Evolutionary conservation across 2,888 invertebrate genomes (phyloP), one percentile per base, ranked within the genome.

Genomic region (Carpatolechia fugitivella): DNA sequence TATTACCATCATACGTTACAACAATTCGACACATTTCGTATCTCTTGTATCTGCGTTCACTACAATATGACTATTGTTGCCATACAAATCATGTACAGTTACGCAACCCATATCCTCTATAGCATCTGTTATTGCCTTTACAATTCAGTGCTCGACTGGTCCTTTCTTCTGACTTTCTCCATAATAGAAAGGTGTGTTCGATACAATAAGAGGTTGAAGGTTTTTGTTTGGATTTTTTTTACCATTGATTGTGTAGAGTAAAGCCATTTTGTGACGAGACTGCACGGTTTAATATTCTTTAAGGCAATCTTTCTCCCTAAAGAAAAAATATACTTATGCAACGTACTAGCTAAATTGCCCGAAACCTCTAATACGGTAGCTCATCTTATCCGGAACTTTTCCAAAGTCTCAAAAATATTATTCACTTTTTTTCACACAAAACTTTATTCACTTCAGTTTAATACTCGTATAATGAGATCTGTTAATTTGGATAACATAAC

Each of bases 41-140:
- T 35, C 14, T 35, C 13, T 10, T 11, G 48, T 49, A n/a, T n/a
- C n/a, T n/a, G n/a, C n/a, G 14, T 35, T 50, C 36, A 50, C 24
- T 20, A 44, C 29, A 44, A 29, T 29, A n/a, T 44, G 5, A 11
- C 20, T 44, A 44, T 44, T 29, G 44, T 44, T 44, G n/a, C 30
- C 14, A 31, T 31, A 47, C 31, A 40, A 49, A 38, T 49, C 29
- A 47, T 13, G 16, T 51, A 57, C 57, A 57, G 57, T 57, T 57
- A 57, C 51, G 57, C 33, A 57, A 57, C 56, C 54, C 38, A 14
- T 13, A 54, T 53, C 54, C 31, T 57, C 38, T n/a, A 50, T 20
- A 13, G 46, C 56, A 56, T 56, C 53, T 56, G 56, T 56, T 47
- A 38, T 41, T 33, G 14, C 36, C 38, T 35, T 46, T 44, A 33